Conservation (phyloP, 2,797 vertebrate species). For the Selene dorsalis region DNA sequence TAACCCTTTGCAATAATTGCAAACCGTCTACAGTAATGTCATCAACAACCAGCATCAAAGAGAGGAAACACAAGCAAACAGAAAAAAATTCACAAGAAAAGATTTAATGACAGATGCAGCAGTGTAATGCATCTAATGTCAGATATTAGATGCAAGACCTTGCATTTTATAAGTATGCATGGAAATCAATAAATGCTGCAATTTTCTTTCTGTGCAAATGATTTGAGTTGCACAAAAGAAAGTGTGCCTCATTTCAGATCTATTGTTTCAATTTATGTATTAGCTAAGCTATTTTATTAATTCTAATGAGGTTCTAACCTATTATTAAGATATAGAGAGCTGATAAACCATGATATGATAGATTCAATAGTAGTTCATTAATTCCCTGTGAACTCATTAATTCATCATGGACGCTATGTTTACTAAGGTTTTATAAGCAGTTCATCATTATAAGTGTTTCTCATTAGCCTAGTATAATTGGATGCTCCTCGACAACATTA, state of each 20-base stretch:
- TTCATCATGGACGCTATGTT: slow-evolving; percentile 67
- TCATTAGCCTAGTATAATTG: slow-evolving; percentile 77
- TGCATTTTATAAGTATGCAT: not conserved
- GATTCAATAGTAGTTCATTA: slow-evolving; percentile 64
- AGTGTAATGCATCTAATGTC: not conserved
- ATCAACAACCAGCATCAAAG: too few species aligned
- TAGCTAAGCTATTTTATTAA: slow-evolving; percentile 8
- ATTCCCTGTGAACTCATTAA: slow-evolving; percentile 70
- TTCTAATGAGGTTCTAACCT: slow-evolving; percentile 36
- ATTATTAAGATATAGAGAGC: slow-evolving; percentile 54
- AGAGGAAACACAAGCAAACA: not conserved
- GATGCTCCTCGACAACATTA: slow-evolving; percentile 68
- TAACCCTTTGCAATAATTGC: too few species aligned
- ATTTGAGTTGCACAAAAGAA: not conserved
- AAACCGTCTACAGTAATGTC: too few species aligned
- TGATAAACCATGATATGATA: slow-evolving; percentile 58
- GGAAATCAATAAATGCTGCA: not conserved
- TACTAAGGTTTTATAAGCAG: slow-evolving; percentile 62
- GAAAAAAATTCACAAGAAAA: not conserved
- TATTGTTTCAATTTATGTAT: slow-evolving; percentile 8
- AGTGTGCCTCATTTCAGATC: not conserved
- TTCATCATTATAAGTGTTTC: slow-evolving; percentile 76
- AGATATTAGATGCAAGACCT: not conserved
- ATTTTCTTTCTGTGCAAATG: not conserved
- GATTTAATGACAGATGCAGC: not conserved